Evolutionary conservation across 1,140 invertebrate genomes (phyloP), one percentile per base, ranked within the genome.

Genomic region (Apis cerana): DNA sequence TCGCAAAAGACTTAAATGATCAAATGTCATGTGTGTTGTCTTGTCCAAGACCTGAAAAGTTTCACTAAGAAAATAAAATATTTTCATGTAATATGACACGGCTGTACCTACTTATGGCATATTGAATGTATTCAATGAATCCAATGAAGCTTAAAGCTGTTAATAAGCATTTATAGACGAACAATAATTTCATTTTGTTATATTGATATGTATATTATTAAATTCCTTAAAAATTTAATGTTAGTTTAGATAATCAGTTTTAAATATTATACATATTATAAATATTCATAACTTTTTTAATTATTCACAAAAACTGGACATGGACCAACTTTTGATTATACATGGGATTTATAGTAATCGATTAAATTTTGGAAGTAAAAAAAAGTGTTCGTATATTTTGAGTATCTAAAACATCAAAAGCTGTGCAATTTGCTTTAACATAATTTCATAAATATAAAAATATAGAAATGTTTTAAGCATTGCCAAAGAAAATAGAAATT

Each of bases 41-140:
- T 82, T 82, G 56, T 83, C 68, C 59, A 23, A 85, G 80, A 64
- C 72, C 74, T 75, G 74, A 82, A 74, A 68, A 85, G 43, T 58
- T 80, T 64, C 65, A 83, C n/a, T 78, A 78, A 88, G 50, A 71
- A 72, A 85, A 72, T 75, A 64, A 79, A 81, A 75, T 88, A 88
- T 82, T 88, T 75, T 88, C 78, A 82, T 82, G 86, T 82, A 65
- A 76, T 50, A 68, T 52, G 17, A 84, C 62, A 64, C 74, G 75
- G 71, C 75, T 75, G 78, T 87, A 82, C 76, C 82, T 76, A 79
- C 83, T 88, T 82, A 85, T 88, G 83, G 65, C 82, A 82, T 67
- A 76, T 75, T 65, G 58, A 69, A 83, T 27, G 79, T 17, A 78
- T 70, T 67, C 48, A 21, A 58, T 48, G 17, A 21, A 78, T 64